Evolutionary conservation across 2,797 vertebrate genomes (phyloP).

Genomic region (Squalus acanthias): DNA sequence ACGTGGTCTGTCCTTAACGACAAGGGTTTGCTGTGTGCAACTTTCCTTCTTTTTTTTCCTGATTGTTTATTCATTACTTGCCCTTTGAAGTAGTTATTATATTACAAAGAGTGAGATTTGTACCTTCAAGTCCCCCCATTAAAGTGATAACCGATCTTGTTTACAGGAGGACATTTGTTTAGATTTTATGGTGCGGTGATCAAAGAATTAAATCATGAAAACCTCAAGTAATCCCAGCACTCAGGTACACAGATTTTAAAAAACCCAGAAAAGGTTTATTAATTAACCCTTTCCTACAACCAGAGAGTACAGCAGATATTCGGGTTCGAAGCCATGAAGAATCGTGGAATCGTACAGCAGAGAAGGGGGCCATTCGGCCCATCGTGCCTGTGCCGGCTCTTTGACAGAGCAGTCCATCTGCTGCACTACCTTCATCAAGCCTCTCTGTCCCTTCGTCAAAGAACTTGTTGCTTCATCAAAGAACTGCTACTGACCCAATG

Average conservation of each 20-base stretch:
- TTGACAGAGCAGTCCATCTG: too few relatives aligned
- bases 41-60: background rate
- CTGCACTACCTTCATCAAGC: too few relatives aligned
- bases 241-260: background rate
- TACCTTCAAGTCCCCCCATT: background rate
- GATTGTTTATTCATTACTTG: conserved; percentile 15
- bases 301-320: background rate
- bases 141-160: conserved; percentile 26
- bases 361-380: too few relatives aligned
- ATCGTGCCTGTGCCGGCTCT: too few relatives aligned
- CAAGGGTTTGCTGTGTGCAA: background rate
- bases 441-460: too few relatives aligned
- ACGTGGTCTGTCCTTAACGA: background rate
- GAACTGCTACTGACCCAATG: too few relatives aligned
- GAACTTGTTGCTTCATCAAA: too few relatives aligned
- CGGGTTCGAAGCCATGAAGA: background rate
- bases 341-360: too few relatives aligned
- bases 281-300: background rate
- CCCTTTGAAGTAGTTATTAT: conserved; percentile 25
- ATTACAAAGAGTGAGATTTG: background rate
- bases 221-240: background rate
- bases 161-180: conserved; percentile 18
- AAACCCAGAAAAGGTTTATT: background rate
- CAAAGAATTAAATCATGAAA: background rate
- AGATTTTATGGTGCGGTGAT: background rate